phyloP scores from a whole-genome alignment of 2,888 invertebrate species.

The Pomacea canaliculata region DNA sequence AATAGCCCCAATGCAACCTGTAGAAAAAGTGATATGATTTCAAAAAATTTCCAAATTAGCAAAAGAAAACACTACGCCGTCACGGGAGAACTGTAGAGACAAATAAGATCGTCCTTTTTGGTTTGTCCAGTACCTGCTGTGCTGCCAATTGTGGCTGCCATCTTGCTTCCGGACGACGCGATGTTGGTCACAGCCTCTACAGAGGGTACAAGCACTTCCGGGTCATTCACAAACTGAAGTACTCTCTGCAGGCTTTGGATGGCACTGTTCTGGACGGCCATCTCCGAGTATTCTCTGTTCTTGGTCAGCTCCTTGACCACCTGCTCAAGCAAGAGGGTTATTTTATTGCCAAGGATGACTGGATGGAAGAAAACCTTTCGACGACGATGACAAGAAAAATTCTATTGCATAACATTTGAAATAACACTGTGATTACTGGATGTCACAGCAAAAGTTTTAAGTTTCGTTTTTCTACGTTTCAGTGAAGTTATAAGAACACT shows the following conservation, averaged over 20 bases:
- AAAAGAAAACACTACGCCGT: not conserved
- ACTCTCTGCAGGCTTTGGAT: constrained; percentile 55
- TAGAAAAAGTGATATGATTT: not conserved
- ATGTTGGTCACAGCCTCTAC: constrained; percentile 61
- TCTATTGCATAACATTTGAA: no score
- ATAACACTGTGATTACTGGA: no score
- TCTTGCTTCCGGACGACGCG: constrained; percentile 46
- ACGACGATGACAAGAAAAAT: no score
- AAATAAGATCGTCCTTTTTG: not conserved
- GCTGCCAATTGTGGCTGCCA: constrained; percentile 52
- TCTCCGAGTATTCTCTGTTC: constrained; percentile 55
- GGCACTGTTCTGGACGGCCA: constrained; percentile 56
- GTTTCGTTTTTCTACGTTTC: no score
- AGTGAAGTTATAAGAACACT: no score
- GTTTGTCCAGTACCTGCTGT: constrained; percentile 43
- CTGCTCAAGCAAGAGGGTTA: constrained; percentile 35
- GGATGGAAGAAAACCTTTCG: no score
- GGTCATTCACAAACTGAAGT: constrained; percentile 52
- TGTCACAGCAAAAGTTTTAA: no score
- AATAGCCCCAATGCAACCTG: constrained; percentile 35
- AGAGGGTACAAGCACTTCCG: constrained; percentile 58
- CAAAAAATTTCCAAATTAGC: not conserved
- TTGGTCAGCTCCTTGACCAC: constrained; percentile 56
- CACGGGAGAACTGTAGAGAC: not conserved
- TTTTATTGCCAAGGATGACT: no score